Evolutionary conservation across 1,140 invertebrate species (phyloP), one percentile per base, ranked within the genome.

Genomic region (Galendromus occidentalis): DNA sequence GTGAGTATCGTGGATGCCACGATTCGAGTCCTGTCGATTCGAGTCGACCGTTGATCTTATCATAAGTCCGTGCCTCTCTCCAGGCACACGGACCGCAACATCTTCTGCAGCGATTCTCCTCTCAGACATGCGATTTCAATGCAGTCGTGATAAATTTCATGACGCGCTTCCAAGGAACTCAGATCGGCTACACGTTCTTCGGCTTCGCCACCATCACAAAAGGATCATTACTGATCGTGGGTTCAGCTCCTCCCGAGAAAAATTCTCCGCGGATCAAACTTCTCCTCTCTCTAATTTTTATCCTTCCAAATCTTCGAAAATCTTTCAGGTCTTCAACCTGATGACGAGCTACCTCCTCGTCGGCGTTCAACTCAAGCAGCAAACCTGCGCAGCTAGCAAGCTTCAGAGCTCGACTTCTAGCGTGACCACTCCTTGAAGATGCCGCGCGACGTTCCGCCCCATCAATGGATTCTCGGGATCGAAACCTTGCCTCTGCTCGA

Each of bases 161-260:
- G 51, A 59, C 51, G 9, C 14, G 14, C n/a, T 59, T 59, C 12
- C 14, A 59, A 25, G 14, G 51, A 17, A 33, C 25, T 17, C 14
- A 59, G 33, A n/a, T 59, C 14, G 51, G 51, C 20, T 59, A 59
- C 51, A 59, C 51, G 12, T 59, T 29, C 9, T 59, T 59, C 33
- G 51, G 14, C 25, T 25, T 59, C 22, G 22, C 51, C 22, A 25
- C 51, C 14, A 22, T 59, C 14, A 20, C 14, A 25, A 20, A 25
- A 59, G 51, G 14, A 2, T 25, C 14, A 9, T 14, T 59, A 20
- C 22, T 47, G 5, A 47, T 28, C 18, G 45, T 47, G 28, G 14
- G 45, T 47, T 47, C 14, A 12, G 42, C 45, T 47, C 4, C 14
- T 14, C 7, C 45, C 14, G 14, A 7, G 45, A 47, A 47, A 47